Evolutionary conservation across 2,113 vertebrate species (phyloP).

Genomic region (Lonchura striata): DNA sequence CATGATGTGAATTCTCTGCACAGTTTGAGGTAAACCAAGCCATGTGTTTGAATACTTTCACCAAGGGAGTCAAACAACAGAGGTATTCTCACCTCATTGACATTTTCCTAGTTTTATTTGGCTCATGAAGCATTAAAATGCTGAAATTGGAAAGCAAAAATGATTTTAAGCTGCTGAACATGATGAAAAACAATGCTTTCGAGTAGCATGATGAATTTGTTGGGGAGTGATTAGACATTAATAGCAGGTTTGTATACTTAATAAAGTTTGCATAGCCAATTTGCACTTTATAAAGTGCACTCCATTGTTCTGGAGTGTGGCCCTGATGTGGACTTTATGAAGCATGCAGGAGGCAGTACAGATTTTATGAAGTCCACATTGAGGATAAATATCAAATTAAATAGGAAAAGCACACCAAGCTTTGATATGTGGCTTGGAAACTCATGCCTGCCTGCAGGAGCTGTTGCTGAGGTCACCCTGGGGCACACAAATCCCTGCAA

Average conservation of each 20-base stretch:
- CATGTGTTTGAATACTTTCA: background rate
- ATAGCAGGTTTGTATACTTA: background rate
- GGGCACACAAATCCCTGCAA: background rate
- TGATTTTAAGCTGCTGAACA: background rate
- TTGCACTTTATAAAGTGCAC: constrained; percentile 34
- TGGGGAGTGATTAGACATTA: background rate
- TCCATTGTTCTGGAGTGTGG: background rate
- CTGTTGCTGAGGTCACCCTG: background rate
- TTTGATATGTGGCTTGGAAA: background rate
- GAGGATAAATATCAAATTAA: background rate
- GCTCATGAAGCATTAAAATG: background rate
- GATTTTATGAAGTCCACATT: background rate
- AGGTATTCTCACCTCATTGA: constrained; percentile 19
- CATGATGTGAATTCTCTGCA: background rate
- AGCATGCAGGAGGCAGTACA: background rate
- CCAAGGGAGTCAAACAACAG: background rate
- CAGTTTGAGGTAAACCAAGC: background rate
- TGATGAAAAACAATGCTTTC: background rate
- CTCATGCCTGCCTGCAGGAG: background rate
- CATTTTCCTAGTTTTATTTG: constrained; percentile 32
- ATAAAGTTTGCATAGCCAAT: constrained; percentile 33
- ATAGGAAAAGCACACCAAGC: background rate
- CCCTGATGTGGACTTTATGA: background rate
- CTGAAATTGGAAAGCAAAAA: background rate
- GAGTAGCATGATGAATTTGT: background rate